Conservation (phyloP, 2,888 invertebrate genomes). For the Augochlorella aurata region DNA sequence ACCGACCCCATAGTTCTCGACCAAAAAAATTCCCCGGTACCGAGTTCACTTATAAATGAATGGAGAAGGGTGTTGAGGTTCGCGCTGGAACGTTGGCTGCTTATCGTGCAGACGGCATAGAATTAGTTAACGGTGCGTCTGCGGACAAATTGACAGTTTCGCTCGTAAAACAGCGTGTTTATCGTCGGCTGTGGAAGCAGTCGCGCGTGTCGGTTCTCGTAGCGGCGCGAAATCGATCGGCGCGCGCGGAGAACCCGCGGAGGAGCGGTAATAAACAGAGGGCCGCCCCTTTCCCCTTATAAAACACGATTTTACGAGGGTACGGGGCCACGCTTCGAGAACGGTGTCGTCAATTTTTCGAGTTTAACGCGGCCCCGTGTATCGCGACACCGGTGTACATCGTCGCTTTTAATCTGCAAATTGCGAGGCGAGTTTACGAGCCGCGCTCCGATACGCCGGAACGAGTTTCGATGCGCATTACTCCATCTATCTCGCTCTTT, state of each 20-base stretch:
- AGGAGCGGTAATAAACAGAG: conserved; percentile 52
- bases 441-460: conserved; percentile 2
- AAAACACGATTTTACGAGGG: conserved; percentile 53
- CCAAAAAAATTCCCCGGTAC: no score
- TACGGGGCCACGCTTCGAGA: conserved; percentile 24
- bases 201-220: not conserved
- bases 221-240: not conserved
- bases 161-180: conserved; percentile 7
- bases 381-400: conserved; percentile 8
- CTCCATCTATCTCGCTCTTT: not conserved
- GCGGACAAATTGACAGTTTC: not conserved
- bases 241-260: not conserved
- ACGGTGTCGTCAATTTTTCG: conserved; percentile 29
- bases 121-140: not conserved
- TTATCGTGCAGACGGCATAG: not conserved
- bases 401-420: conserved; percentile 44
- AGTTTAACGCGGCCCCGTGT: conserved; percentile 26
- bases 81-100: not conserved
- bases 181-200: not conserved
- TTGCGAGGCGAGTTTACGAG: conserved; percentile 31
- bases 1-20: no score
- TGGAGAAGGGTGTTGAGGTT: not conserved
- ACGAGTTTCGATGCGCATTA: conserved; percentile 1
- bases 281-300: conserved; percentile 30
- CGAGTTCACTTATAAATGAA: not conserved